phyloP scores from a whole-genome alignment of 2,888 invertebrate genomes.

The Pammene aurita region DNA sequence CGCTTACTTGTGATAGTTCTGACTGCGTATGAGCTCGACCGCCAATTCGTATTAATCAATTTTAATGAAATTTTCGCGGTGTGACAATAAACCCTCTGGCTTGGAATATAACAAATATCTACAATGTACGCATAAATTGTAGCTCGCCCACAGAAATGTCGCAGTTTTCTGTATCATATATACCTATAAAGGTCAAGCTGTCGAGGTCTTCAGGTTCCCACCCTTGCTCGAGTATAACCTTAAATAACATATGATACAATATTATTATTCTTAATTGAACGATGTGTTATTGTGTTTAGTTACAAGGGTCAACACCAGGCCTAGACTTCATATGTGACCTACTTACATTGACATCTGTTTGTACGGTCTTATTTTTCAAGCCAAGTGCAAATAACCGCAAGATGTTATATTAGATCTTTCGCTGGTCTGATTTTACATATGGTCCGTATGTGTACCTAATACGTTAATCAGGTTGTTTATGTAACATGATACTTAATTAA shows the following conservation, averaged over 20 bases:
- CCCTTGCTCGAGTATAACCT: constrained; percentile 29
- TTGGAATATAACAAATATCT: not conserved
- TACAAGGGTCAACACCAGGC: not conserved
- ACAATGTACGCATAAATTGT: not conserved
- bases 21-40: not conserved
- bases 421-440: not conserved
- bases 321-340: constrained; percentile 21
- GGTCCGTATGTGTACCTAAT: not conserved
- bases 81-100: not conserved
- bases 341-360: constrained; percentile 7
- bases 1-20: no score
- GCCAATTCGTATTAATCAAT: not conserved
- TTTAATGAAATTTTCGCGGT: not conserved
- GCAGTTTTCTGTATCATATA: constrained; percentile 25
- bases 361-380: not conserved
- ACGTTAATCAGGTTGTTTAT: not conserved
- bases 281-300: not conserved
- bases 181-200: constrained; percentile 23
- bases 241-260: constrained; percentile 3
- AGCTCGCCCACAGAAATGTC: constrained; percentile 14
- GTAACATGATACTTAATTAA: constrained; percentile 6
- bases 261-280: constrained; percentile 1
- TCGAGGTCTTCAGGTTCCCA: constrained; percentile 34
- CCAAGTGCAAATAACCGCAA: constrained; percentile 2
- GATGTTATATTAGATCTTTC: not conserved